Percentiles rank a stretch among this genome's conserved stretches.
phyloP scores from a whole-genome alignment of 2,113 vertebrate genomes.

The Hypanus sabinus region DNA sequence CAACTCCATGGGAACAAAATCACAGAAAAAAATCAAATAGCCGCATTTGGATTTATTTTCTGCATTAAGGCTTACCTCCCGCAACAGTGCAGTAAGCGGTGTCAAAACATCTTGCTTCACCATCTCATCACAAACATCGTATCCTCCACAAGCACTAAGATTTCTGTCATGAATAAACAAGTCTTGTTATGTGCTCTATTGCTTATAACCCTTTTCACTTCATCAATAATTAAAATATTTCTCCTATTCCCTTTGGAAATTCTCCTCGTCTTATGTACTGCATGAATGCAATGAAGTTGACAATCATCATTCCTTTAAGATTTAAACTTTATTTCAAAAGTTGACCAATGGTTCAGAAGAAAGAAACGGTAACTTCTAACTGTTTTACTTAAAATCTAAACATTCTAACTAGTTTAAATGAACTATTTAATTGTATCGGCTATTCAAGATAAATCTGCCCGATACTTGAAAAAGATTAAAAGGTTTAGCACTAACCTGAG shows the following conservation, averaged over 20 bases:
- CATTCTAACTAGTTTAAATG: background rate
- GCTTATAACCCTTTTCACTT: too few species aligned
- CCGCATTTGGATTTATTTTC: background rate
- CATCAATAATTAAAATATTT: too few species aligned
- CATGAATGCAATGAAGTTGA: background rate
- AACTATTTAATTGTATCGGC: background rate
- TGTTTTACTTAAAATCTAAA: background rate
- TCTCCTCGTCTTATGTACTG: background rate
- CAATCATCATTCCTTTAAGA: background rate
- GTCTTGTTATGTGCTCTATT: background rate
- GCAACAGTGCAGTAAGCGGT: slow-evolving; percentile 77
- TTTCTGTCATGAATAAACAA: slow-evolving; percentile 60
- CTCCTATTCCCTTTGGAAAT: background rate
- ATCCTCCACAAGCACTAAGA: slow-evolving; percentile 86
- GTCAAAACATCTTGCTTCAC: slow-evolving; percentile 88
- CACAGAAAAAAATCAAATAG: background rate
- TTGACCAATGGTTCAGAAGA: background rate
- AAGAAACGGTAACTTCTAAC: background rate
- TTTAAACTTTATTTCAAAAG: background rate
- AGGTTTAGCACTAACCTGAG: slow-evolving; percentile 65
- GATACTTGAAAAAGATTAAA: background rate
- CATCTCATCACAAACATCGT: slow-evolving; percentile 92
- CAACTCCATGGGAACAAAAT: background rate
- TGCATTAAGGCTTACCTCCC: slow-evolving; percentile 66
- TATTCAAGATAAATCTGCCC: background rate